Conservation (phyloP, 2,888 invertebrate genomes). For the Drosophila paramelanica region DNA sequence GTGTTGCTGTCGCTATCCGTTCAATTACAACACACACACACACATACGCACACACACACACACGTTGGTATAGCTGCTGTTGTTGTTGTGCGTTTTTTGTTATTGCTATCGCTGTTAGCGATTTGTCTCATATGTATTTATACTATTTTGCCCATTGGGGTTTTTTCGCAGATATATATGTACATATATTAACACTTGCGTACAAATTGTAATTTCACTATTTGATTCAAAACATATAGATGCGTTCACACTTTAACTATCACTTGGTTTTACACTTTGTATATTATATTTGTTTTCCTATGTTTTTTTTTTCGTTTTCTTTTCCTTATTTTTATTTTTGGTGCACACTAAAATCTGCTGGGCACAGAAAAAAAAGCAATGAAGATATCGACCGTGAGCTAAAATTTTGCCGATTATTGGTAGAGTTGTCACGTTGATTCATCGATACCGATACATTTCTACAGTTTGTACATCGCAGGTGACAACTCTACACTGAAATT, state of each 20-base stretch:
- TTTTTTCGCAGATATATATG: constrained; percentile 23
- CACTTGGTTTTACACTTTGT: constrained; percentile 34
- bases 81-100: constrained; percentile 55
- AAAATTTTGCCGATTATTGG: constrained; percentile 73
- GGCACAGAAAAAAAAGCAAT: constrained; percentile 65
- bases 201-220: constrained; percentile 36
- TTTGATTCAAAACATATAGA: constrained; percentile 23
- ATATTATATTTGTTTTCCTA: constrained; percentile 49
- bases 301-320: constrained; percentile 25
- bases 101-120: constrained; percentile 59
- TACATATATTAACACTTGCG: constrained; percentile 24
- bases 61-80: constrained; percentile 23
- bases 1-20: constrained; percentile 49
- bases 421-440: constrained; percentile 30
- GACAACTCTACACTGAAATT: constrained; percentile 43
- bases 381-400: constrained; percentile 82
- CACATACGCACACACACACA: constrained; percentile 38
- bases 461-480: constrained; percentile 12
- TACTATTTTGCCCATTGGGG: constrained; percentile 51
- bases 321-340: constrained; percentile 47
- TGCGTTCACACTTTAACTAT: constrained; percentile 35
- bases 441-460: constrained; percentile 37
- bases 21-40: constrained; percentile 57
- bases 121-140: constrained; percentile 69
- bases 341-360: constrained; percentile 60